Conservation (phyloP, 2,113 vertebrate genomes). For the human region GRCh38 chr11:42757501-42758000, state of each 20-base stretch:
- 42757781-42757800: neutral
- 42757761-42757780: neutral
- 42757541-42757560: neutral
- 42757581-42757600: neutral
- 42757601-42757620: neutral
- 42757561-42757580: neutral
- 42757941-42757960: constrained; percentile 58
- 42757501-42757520: neutral
- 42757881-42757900: constrained; percentile 21
- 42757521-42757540: neutral
- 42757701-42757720: neutral
- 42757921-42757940: constrained; percentile 9
- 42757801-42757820: neutral
- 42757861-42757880: neutral
- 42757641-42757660: neutral
- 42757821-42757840: neutral
- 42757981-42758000: constrained; percentile 52
- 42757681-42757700: neutral
- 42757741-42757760: neutral
- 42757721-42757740: neutral
- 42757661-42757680: neutral
- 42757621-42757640: neutral
- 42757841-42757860: constrained; percentile 11
- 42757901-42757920: neutral
- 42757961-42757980: constrained; percentile 53